Evolutionary conservation across 2,797 vertebrate species (phyloP), one percentile per base, ranked within the genome.

Genomic region (Champsocephalus gunnari): DNA sequence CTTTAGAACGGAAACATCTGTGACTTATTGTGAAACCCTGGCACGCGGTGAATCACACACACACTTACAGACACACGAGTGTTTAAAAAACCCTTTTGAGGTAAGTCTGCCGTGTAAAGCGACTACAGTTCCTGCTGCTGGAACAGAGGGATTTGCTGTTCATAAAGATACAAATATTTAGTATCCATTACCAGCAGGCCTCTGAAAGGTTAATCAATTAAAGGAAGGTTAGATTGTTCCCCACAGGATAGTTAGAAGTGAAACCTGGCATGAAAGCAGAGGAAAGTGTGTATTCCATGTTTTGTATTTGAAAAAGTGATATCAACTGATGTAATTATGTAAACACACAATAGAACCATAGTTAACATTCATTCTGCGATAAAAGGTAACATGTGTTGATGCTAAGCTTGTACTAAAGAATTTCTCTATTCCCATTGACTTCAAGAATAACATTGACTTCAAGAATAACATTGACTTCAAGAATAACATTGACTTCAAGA

Each of bases 1-100:
- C 79, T 73, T 77, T 75, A 77, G 86, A 94, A 74, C 88, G 93
- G 94, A 95, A 95, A 95, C 94, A 95, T 94, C 94, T 95, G 94
- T 87, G 85, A 89, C 92, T 93, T 95, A 94, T 95, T 95, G 94
- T 92, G 93, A 93, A 93, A 91, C 76, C 48, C 45, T 79, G 77
- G 83, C 85, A 83, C 80, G 72, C 58, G 57, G 60, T 85, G 80
- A 89, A 73, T 80, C 71, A 54, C 73, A 63, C 84, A 66, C 11
- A 53, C 53, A 81, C 72, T 43, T 6, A 62, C 53, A 73, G 59
- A 65, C 74, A 73, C 56, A 77, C 63, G 69, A 54, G 21, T 12
- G 45, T 38, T 44, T 49, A 38, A 45, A 61, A 75, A 77, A 85
- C 45, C 65, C 60, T n/a, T 50, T 44, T 3, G 38, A 78, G 55